Percentiles rank a stretch among this genome's conserved stretches.
Conservation (phyloP, 2,113 vertebrate genomes). For the Rhinolophus ferrumequinum region DNA sequence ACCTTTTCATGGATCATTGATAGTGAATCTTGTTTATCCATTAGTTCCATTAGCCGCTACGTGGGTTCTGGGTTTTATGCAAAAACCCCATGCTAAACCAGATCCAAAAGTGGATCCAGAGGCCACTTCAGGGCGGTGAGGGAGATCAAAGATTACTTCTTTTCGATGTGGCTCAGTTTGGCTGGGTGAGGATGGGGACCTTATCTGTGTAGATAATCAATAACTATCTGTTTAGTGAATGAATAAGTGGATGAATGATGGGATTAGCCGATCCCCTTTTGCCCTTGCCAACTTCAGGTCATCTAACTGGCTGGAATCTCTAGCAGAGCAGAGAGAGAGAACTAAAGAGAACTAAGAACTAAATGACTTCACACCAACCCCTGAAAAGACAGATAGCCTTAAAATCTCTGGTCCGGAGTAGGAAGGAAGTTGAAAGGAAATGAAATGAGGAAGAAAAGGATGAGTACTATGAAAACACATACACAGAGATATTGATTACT, state of each 20-base stretch:
- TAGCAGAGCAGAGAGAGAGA: slow-evolving; percentile 2
- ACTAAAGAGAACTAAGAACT: neutral
- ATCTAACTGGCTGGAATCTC: neutral
- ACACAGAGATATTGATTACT: neutral
- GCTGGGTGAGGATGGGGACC: neutral
- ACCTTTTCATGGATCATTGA: neutral
- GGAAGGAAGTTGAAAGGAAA: slow-evolving; percentile 44
- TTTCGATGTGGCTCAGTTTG: neutral
- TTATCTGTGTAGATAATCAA: neutral
- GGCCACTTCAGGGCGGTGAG: neutral
- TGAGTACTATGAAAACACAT: slow-evolving; percentile 39
- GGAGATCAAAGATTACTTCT: neutral
- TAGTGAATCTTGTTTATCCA: neutral
- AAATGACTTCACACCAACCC: neutral
- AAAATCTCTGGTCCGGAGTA: slow-evolving; percentile 25
- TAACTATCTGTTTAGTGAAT: neutral
- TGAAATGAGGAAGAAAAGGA: neutral
- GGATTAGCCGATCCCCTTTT: neutral
- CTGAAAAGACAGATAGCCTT: neutral
- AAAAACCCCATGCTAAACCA: neutral
- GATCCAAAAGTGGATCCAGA: neutral
- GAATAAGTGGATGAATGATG: neutral
- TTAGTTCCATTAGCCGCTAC: neutral
- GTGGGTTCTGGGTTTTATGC: neutral
- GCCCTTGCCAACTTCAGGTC: neutral